Evolutionary conservation across 2,888 invertebrate genomes (phyloP).

Genomic region (Heliconius hortense): DNA sequence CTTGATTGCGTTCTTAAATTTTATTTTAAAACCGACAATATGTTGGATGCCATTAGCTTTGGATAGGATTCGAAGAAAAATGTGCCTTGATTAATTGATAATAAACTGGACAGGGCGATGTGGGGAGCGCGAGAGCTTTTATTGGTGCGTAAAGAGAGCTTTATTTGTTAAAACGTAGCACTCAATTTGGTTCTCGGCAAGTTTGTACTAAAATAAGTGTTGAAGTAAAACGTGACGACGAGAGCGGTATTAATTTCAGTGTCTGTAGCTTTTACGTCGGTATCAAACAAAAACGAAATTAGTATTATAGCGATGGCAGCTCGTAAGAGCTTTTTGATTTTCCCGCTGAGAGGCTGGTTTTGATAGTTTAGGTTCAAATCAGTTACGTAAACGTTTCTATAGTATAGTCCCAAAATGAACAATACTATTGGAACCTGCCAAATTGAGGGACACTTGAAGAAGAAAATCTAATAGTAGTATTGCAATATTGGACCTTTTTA

Average conservation of each 20-base stretch:
- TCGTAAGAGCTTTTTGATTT: neutral
- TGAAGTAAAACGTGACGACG: conserved; percentile 8
- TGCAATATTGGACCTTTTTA: neutral
- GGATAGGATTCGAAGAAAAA: conserved; percentile 54
- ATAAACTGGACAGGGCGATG: conserved; percentile 66
- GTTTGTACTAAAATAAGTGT: conserved; percentile 10
- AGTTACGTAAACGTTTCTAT: neutral
- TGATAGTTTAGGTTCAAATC: neutral
- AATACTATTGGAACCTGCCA: neutral
- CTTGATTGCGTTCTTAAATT: conserved; percentile 74
- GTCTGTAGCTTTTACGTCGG: conserved; percentile 9
- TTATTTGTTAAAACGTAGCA: conserved; percentile 68
- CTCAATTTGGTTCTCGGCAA: conserved; percentile 38
- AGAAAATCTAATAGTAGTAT: neutral
- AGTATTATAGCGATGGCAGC: neutral
- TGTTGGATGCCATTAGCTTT: conserved; percentile 57
- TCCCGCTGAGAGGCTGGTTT: neutral
- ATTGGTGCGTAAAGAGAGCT: conserved; percentile 65
- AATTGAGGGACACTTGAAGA: neutral
- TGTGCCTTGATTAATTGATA: conserved; percentile 64
- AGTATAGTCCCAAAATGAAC: neutral
- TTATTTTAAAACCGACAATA: conserved; percentile 75
- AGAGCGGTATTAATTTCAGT: conserved; percentile 13
- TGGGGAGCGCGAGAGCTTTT: conserved; percentile 50
- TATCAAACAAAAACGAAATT: conserved; percentile 6